phyloP scores from a whole-genome alignment of 2,888 invertebrate genomes.

The Caenorhabditis panamensis region DNA sequence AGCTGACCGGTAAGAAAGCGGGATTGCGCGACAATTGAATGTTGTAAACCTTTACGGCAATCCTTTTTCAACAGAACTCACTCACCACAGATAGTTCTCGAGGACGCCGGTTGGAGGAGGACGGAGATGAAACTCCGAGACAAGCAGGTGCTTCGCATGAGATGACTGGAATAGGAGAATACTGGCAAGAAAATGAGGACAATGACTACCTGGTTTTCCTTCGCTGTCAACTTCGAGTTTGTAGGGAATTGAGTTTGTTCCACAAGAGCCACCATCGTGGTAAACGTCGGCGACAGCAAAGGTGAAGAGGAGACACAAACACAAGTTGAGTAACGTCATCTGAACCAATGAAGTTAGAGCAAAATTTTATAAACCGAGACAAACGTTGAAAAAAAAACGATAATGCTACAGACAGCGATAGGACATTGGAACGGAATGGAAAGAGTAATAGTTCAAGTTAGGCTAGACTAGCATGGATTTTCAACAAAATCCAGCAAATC shows the following conservation, averaged over 20 bases:
- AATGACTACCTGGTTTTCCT: conserved; percentile 72
- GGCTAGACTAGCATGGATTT: conserved; percentile 41
- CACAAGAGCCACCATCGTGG: conserved; percentile 70
- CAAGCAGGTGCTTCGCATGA: conserved; percentile 71
- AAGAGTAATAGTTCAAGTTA: neutral
- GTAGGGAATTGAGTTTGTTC: conserved; percentile 70
- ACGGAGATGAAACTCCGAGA: conserved; percentile 63
- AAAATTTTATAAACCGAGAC: neutral
- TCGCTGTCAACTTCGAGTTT: conserved; percentile 67
- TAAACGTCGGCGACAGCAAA: conserved; percentile 15
- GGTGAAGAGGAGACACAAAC: conserved; percentile 14
- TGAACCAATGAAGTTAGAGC: conserved; percentile 12
- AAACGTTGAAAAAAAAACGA: neutral
- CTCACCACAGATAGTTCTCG: conserved; percentile 45
- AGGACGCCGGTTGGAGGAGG: conserved; percentile 27
- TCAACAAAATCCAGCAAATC: conserved; percentile 12
- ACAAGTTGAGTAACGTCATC: conserved; percentile 54
- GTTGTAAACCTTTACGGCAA: too few species aligned
- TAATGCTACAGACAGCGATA: neutral
- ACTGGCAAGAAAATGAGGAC: neutral
- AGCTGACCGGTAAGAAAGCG: conserved; percentile 12
- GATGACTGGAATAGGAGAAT: conserved; percentile 61
- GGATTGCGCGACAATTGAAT: neutral
- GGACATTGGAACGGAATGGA: neutral
- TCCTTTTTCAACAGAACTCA: too few species aligned